Percentiles rank a stretch among this genome's conserved stretches.
These are phyloP conservation scores for Eulemur mongoz DNA, from an alignment of 2,797 vertebrate species.

Conservation along the genomic window DNA sequence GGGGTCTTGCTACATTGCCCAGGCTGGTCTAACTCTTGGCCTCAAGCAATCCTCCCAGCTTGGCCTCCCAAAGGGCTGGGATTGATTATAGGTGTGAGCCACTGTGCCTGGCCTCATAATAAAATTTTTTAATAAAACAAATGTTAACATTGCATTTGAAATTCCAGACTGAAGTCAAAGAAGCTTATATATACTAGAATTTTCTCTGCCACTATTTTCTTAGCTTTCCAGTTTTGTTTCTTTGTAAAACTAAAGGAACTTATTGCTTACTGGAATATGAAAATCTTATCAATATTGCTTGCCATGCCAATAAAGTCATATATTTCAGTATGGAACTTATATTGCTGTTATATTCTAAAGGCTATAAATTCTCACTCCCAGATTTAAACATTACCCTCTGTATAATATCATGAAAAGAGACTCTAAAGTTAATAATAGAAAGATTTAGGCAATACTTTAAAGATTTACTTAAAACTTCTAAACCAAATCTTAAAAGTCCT, in stretches of 20 bases:
- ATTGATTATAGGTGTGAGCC: not conserved
- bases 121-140: not conserved
- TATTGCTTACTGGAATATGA: not conserved
- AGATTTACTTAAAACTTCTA: not conserved
- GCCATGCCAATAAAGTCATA: not conserved
- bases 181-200: not conserved
- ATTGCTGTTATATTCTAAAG: not conserved
- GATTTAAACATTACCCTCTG: not conserved
- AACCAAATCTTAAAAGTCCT: not conserved
- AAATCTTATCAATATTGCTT: not conserved
- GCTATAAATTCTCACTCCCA: not conserved
- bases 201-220: not conserved
- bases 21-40: not conserved
- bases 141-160: not conserved
- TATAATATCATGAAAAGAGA: not conserved
- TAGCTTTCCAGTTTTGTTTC: not conserved
- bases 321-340: not conserved
- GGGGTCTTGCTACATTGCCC: not conserved
- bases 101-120: not conserved
- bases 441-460: slow-evolving; percentile 19
- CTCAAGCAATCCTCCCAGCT: not conserved
- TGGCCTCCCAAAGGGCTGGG: not conserved
- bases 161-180: not conserved
- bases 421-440: not conserved
- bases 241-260: slow-evolving; percentile 7